phyloP scores from a whole-genome alignment of 2,888 invertebrate genomes.

The Ligdia adustata region DNA sequence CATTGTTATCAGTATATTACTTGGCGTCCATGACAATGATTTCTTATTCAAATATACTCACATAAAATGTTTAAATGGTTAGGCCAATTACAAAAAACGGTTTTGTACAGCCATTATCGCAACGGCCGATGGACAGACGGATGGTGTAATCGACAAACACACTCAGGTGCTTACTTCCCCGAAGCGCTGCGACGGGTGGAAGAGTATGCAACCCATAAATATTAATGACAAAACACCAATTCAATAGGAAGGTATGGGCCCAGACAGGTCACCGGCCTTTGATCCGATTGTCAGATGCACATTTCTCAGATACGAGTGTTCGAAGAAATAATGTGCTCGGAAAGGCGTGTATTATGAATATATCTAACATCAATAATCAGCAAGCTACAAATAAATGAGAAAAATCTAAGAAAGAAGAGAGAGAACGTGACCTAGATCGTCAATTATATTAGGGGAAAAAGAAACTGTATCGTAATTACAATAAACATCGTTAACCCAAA shows the following conservation, averaged over 20 bases:
- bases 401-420: constrained; percentile 31
- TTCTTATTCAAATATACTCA: constrained; percentile 6
- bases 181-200: constrained; percentile 66
- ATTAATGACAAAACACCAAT: constrained; percentile 78
- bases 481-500: constrained; percentile 61
- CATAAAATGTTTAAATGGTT: constrained; percentile 2
- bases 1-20: constrained; percentile 5
- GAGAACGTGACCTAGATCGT: constrained; percentile 47
- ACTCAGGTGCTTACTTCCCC: constrained; percentile 64
- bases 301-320: constrained; percentile 67
- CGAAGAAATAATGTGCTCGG: constrained; percentile 49
- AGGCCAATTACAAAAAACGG: constrained; percentile 16
- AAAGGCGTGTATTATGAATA: constrained; percentile 53
- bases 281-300: constrained; percentile 72
- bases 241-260: constrained; percentile 57
- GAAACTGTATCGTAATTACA: constrained; percentile 43
- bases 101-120: constrained; percentile 17
- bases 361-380: constrained; percentile 48
- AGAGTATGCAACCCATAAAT: constrained; percentile 72
- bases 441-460: constrained; percentile 43
- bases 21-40: constrained; percentile 5
- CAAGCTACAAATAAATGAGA: constrained; percentile 22
- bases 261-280: constrained; percentile 70
- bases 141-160: constrained; percentile 65
- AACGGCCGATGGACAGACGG: constrained; percentile 39